Evolutionary conservation across 2,113 vertebrate genomes (phyloP).

Genomic region (Fregata magnificens): DNA sequence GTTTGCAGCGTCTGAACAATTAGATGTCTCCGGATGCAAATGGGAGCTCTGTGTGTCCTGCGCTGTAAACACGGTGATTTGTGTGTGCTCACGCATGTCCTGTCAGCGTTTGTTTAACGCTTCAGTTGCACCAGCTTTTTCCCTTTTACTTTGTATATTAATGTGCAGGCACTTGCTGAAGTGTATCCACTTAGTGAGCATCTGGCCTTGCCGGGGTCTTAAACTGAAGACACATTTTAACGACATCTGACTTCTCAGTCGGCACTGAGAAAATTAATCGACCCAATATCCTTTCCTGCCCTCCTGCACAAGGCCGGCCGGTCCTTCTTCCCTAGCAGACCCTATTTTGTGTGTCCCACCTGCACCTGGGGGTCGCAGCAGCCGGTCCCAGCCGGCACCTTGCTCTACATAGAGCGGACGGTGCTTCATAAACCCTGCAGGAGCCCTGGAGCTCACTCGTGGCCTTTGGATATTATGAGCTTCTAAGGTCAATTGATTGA

Average conservation of each 20-base stretch:
- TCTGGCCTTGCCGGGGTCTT: conserved; percentile 53
- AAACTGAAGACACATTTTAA: conserved; percentile 48
- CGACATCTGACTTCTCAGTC: conserved; percentile 14
- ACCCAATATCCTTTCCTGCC: not conserved
- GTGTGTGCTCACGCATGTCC: conserved; percentile 60
- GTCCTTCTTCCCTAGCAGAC: not conserved
- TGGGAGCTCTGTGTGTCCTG: not conserved
- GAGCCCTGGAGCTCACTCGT: not conserved
- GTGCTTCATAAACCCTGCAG: not conserved
- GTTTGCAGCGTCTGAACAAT: conserved; percentile 8
- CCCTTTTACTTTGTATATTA: conserved; percentile 46
- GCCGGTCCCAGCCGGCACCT: not conserved
- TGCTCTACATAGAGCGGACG: not conserved
- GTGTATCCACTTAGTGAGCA: conserved; percentile 59
- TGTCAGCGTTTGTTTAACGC: conserved; percentile 59
- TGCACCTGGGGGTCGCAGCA: not conserved
- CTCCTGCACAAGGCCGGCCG: not conserved
- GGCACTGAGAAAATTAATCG: not conserved
- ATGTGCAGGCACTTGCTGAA: conserved; percentile 59
- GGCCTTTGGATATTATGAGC: not conserved
- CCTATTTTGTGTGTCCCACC: not conserved
- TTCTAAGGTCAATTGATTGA: not conserved
- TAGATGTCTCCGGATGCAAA: not conserved
- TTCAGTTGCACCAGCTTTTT: conserved; percentile 33
- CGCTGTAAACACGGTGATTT: not conserved